Base-by-base conservation (phyloP, 2,888 invertebrate species). In the Sinopyrophorus schimmeli region DNA sequence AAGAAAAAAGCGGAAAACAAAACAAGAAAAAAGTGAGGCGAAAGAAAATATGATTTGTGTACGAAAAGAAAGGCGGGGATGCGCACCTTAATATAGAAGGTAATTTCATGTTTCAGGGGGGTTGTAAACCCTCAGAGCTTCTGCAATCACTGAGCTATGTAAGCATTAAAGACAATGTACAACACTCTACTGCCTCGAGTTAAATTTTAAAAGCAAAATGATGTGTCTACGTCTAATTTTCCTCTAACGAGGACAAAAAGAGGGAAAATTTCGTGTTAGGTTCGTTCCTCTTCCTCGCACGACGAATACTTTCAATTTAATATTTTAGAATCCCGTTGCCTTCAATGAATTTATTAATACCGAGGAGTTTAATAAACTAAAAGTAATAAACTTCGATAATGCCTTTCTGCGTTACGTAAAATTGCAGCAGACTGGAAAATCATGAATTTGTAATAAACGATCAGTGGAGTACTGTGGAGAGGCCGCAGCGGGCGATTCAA, bases 81-180 rank as follows among this genome's bases (percentile, higher is more conserved):
- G n/a, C 16, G 30, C 16, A 15, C 11, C 16, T 16, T 14, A 24
- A 24, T 30, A 30, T 15, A 16, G 16, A 7, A n/a, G 3, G 30
- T 16, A 16, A 30, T 30, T 30, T 24, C 14, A 15, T 6, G 4
- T 16, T 30, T 30, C 30, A 16, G 15, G 12, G n/a, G n/a, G 16
- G 30, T 16, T 9, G 7, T 30, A 30, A 30, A 30, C 30, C 30
- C 6, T 30, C 30, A 12, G 11, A 30, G 14, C 27, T 11, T 27
- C 27, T 27, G 27, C 30, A 30, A 30, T 30, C 30, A 30, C 30
- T 30, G 30, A 30, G 16, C 30, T 30, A 30, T 30, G 30, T 30
- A 30, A 30, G 30, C 30, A 30, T 30, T 30, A 16, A 30, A 30
- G 30, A 30, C 30, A 30, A 30, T 30, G 30, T 30, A 30, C 30